Evolutionary conservation across 2,113 vertebrate genomes (phyloP).

Genomic region (Podiceps cristatus): DNA sequence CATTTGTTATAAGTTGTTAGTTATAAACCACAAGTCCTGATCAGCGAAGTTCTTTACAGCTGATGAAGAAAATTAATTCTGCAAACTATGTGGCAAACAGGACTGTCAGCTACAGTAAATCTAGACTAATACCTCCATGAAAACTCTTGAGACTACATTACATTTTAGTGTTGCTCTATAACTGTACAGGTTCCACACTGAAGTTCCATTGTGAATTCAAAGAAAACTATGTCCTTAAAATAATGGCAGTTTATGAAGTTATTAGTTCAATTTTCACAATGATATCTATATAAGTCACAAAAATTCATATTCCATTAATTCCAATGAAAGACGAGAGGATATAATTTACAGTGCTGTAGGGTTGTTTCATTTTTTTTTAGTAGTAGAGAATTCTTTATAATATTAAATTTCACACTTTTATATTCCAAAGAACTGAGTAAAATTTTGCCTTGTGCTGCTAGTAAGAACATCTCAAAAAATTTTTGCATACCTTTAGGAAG

Average conservation of each 20-base stretch:
- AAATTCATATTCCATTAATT: not conserved
- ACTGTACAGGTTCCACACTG: not conserved
- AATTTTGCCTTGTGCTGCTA: not conserved
- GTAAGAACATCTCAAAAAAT: not conserved
- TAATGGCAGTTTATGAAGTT: not conserved
- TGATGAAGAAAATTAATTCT: constrained; percentile 25
- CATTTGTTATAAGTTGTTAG: not conserved
- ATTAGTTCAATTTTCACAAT: not conserved
- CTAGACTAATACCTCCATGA: not conserved
- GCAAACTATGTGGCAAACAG: not conserved
- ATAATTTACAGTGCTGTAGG: not conserved
- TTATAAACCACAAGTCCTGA: not conserved
- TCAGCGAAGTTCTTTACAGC: not conserved
- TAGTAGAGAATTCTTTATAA: too few relatives aligned
- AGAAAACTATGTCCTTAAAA: not conserved
- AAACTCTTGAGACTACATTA: not conserved
- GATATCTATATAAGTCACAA: not conserved
- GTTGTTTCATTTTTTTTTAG: not conserved
- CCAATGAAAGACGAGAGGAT: not conserved
- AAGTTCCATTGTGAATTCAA: not conserved
- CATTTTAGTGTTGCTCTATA: not conserved
- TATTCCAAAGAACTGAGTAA: not conserved
- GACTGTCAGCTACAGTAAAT: not conserved
- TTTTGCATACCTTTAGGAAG: not conserved
- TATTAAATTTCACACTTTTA: not conserved